A percentile compares a stretch with the other conserved stretches of the same genome.
Conservation (phyloP, 1,140 invertebrate species). For the Pseudomyrmex pallidus region DNA sequence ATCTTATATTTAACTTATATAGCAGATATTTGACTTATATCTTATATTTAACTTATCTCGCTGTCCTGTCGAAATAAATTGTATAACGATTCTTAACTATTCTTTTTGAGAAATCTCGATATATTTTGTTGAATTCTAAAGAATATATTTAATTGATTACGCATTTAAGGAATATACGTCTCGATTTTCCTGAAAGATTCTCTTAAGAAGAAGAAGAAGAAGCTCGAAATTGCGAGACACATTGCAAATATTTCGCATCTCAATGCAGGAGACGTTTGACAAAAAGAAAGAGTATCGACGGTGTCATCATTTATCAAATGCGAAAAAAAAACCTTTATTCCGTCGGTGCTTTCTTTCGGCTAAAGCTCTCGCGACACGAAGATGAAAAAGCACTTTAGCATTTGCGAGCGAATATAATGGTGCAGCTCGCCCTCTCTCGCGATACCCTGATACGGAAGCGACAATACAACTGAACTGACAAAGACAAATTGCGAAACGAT, state of each 20-base stretch:
- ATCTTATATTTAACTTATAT: no score
- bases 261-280: background rate
- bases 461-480: constrained; percentile 21
- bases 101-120: no score
- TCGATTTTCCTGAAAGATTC: background rate
- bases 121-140: no score
- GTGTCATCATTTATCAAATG: constrained; percentile 29
- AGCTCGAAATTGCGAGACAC: background rate
- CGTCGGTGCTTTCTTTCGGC: background rate
- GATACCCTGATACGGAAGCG: background rate
- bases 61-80: no score
- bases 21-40: no score
- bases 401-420: constrained; percentile 41
- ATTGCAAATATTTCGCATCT: constrained; percentile 3
- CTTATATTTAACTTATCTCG: no score
- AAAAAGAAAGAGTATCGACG: background rate
- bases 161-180: no score
- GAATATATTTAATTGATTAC: no score
- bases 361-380: background rate
- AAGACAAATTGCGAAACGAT: constrained; percentile 61
- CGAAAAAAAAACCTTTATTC: background rate
- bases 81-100: no score
- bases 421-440: background rate
- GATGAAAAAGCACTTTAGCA: constrained; percentile 36
- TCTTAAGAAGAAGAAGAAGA: background rate